Base-by-base conservation (phyloP, 2,888 invertebrate species). In the Torymus auratus region DNA sequence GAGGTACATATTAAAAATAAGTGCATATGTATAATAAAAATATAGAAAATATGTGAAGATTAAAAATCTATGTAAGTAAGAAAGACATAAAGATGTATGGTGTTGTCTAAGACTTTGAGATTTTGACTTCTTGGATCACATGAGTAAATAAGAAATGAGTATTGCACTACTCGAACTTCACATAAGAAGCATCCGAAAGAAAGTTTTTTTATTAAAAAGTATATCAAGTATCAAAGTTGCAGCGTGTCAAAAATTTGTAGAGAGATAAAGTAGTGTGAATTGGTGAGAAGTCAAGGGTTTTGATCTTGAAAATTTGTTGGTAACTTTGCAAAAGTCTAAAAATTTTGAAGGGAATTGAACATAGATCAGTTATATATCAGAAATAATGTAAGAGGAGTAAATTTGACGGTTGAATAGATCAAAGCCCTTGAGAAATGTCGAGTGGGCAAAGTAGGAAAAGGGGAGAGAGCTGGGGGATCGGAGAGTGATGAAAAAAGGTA, bases 141-240 rank as follows among this genome's bases (percentile, higher is more conserved):
- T 53, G 2, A 7, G 10, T 64, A 55, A 62, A 61, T 71, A 2
- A 55, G 41, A 74, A 58, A 41, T 65, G 58, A 55, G 41, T 55
- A 50, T 64, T 50, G 78, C 55, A 50, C 52, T 64, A 71, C 20
- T 75, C 14, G 10, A 65, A 13, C 61, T 67, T 71, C n/a, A 73
- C 17, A 69, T 55, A 53, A 68, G 55, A 80, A 77, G 80, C 76
- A 77, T 77, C 62, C 76, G 80, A 80, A 80, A 80, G 80, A 77
- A 69, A 62, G 17, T 75, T 2, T 14, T 56, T 14, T 52, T 15
- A 15, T 56, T n/a, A 62, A 61, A 71, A 65, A 76, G 2, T 12
- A 56, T 15, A 56, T 15, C 50, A 64, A 62, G 41, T 69, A 14
- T 53, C n/a, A 71, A 55, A 79, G 7, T 69, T 20, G 53, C 20